These are phyloP conservation scores for Perizoma affinitatum DNA, from an alignment of 2,888 invertebrate species.

Conservation along the genomic window DNA sequence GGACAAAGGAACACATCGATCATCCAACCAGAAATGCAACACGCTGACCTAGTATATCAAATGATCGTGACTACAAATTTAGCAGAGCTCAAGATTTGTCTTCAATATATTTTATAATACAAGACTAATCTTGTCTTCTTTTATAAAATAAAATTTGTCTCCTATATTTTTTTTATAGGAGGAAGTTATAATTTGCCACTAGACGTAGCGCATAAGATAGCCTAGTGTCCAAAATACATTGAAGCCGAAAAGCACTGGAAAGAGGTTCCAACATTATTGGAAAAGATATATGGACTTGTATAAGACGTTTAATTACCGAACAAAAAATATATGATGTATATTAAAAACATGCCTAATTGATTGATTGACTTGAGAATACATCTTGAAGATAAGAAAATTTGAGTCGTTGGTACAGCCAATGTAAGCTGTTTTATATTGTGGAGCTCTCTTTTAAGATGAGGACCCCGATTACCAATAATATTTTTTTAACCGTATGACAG, in stretches of 20 bases:
- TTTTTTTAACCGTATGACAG: slow-evolving; percentile 38
- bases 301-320: not conserved
- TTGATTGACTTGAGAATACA: slow-evolving; percentile 24
- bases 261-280: no score
- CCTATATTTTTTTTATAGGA: not conserved
- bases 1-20: slow-evolving; percentile 19
- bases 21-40: slow-evolving; percentile 31
- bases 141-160: no score
- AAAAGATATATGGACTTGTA: no score
- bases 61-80: slow-evolving; percentile 20
- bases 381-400: slow-evolving; percentile 20
- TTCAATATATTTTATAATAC: not conserved
- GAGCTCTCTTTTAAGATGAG: slow-evolving; percentile 16
- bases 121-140: no score
- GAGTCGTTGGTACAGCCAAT: slow-evolving; percentile 12
- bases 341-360: slow-evolving; percentile 15
- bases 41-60: slow-evolving; percentile 27
- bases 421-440: not conserved
- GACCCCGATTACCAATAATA: slow-evolving; percentile 29
- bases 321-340: not conserved
- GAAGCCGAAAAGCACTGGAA: no score
- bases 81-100: not conserved
- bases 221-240: no score
- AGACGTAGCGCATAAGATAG: no score
- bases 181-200: no score